Evolutionary conservation across 2,888 invertebrate genomes (phyloP), one percentile per base, ranked within the genome.

Genomic region (Ornithoptera alexandrae): DNA sequence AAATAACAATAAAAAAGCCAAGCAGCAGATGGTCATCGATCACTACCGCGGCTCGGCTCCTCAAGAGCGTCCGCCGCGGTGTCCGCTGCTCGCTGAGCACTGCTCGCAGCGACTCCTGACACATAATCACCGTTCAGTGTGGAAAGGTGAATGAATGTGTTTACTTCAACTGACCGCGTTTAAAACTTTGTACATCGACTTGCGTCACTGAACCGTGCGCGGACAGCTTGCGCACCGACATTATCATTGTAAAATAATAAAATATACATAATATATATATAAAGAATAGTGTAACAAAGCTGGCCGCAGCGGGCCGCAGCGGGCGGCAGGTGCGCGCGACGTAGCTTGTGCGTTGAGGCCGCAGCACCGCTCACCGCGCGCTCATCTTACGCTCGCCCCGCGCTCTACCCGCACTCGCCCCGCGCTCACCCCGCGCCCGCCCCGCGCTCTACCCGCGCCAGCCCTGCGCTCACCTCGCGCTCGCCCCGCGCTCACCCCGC

Each of bases 171-270:
- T 30, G 30, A 30, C 30, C 30, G 30, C 30, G 2, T 30, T 30
- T 30, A 30, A 30, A 30, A 30, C 30, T 4, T 30, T 30, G 30
- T 30, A 5, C 3, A 30, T 30, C 0, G 30, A 59, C 30, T 20
- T 17, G 24, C 24, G 42, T 4, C 59, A 30, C 24, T 30, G 24
- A 12, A 24, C 18, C 12, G 22, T 22, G 58, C 24, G 50, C n/a
- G 66, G 50, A 60, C 66, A 50, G 66, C 3, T 60, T 20, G 61
- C 20, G 36, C 36, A n/a, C 50, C n/a, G 56, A 24, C 24, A 67
- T 62, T 67, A 67, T 30, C 36, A 67, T 62, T 42, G 56, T 18
- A 42, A 18, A 24, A 62, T 57, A 22, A n/a, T 67, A 62, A 62
- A 67, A 67, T 62, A 56, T 22, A 39, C 50, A 61, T 22, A 22